Evolutionary conservation across 2,113 vertebrate species (phyloP), one percentile per base, ranked within the genome.

Genomic region (Dicrurus megarhynchus): DNA sequence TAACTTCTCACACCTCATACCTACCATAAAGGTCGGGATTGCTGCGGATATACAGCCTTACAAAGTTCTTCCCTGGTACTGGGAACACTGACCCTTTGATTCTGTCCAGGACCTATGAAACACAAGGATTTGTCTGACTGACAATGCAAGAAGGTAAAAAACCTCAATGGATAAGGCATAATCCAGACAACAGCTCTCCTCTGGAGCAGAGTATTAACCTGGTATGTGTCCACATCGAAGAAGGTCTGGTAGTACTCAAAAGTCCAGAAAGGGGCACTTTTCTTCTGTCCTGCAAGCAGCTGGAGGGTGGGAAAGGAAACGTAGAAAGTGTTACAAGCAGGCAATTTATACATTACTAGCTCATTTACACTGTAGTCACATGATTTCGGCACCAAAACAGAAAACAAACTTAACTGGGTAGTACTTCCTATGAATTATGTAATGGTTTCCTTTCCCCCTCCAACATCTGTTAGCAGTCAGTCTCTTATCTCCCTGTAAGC

Each of bases 201-300:
- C 35, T 70, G 28, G 41, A 71, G 15, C 5, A 17, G 18, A 67
- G 10, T 9, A 87, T 27, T 95, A 60, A 99, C 99, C 98, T 99
- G 99, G 93, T 98, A 97, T 0, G 99, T 99, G 84, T 99, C 99
- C 75, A 99, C 98, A 90, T 99, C 99, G 22, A 99, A 99, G 96
- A 99, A 99, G 2, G 96, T 98, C 94, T 99, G 99, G 93, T 99
- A 99, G 96, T 99, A 99, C 35, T 99, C 99, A 97, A 99, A 99
- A 2, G 99, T 99, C 99, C 99, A 99, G 97, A 99, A 99, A 50
- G 99, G 99, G 47, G 98, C 98, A 94, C 95, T 99, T 98, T 99
- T 99, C 98, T 98, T 99, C 96, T 99, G 98, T 79, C 98, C 98
- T 24, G 98, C 98, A 87, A 99, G 99, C 91, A 99, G 98, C 99